A percentile compares a stretch with the other conserved stretches of the same genome.
These are phyloP conservation scores for Tryphoninae sp. DNA, from an alignment of 2,888 invertebrate species.

Conservation along the genomic window DNA sequence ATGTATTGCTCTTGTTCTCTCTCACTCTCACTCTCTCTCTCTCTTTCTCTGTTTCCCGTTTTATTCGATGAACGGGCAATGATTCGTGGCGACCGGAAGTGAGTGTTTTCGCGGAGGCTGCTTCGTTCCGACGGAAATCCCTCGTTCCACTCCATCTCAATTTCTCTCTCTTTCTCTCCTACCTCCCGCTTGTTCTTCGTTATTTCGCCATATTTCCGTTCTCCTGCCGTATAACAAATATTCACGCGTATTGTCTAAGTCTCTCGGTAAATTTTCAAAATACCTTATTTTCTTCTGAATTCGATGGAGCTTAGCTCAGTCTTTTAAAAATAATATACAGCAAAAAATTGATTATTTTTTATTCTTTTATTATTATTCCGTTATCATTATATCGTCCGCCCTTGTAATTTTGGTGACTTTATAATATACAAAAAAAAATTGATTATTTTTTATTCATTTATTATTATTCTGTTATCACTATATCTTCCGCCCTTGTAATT, in stretches of 20 bases:
- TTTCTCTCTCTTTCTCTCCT: not conserved
- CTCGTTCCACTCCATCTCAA: slow-evolving; percentile 41
- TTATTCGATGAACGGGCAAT: slow-evolving; percentile 37
- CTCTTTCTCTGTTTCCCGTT: slow-evolving; percentile 18
- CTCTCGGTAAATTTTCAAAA: not conserved
- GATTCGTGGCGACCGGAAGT: slow-evolving; percentile 62
- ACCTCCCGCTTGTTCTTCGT: not conserved
- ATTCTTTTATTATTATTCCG: no score
- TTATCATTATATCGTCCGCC: no score
- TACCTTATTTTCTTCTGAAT: no score
- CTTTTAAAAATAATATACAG: no score
- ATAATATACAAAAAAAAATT: no score
- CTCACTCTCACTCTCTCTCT: slow-evolving; percentile 17
- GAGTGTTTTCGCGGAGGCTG: slow-evolving; percentile 61
- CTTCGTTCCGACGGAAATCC: slow-evolving; percentile 53
- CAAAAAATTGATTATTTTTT: no score
- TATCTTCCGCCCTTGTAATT: no score
- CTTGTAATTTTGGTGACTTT: no score
- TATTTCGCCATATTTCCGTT: not conserved
- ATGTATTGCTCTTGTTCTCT: slow-evolving; percentile 18
- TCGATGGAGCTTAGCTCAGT: no score
- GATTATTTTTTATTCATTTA: no score
- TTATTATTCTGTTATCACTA: no score
- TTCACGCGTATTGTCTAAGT: not conserved
- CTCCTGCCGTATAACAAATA: not conserved